Conservation (phyloP, 2,113 vertebrate genomes). For the Microtus pennsylvanicus region DNA sequence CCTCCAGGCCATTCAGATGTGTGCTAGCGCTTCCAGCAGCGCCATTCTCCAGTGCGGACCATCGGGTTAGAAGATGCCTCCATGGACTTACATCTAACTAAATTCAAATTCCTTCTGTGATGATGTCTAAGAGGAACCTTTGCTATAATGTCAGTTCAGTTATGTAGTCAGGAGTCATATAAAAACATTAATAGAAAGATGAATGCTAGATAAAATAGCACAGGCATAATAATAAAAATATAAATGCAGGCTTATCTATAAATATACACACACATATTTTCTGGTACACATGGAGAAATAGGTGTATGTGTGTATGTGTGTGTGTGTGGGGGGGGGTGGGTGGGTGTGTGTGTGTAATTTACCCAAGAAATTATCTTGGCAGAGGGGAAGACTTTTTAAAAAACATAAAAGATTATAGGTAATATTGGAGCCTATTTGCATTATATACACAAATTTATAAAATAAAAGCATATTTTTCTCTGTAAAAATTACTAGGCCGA, state of each 20-base stretch:
- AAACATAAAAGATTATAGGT: not conserved
- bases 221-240: not conserved
- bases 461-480: not conserved
- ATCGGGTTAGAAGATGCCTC: not conserved
- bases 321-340: not conserved
- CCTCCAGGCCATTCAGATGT: not conserved
- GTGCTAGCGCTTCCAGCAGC: not conserved
- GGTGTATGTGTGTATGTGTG: not conserved
- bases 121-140: not conserved
- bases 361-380: constrained; percentile 15
- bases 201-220: not conserved
- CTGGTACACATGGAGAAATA: not conserved
- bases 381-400: not conserved
- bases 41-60: not conserved
- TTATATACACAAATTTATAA: not conserved
- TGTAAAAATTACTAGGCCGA: not conserved
- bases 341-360: not conserved
- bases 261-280: not conserved
- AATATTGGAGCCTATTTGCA: not conserved
- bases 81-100: not conserved
- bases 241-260: not conserved
- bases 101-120: not conserved
- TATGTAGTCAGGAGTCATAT: not conserved
- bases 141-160: not conserved
- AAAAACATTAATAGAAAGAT: not conserved